phyloP scores from a whole-genome alignment of 2,888 invertebrate genomes.

The Holacanthella duospinosa region DNA sequence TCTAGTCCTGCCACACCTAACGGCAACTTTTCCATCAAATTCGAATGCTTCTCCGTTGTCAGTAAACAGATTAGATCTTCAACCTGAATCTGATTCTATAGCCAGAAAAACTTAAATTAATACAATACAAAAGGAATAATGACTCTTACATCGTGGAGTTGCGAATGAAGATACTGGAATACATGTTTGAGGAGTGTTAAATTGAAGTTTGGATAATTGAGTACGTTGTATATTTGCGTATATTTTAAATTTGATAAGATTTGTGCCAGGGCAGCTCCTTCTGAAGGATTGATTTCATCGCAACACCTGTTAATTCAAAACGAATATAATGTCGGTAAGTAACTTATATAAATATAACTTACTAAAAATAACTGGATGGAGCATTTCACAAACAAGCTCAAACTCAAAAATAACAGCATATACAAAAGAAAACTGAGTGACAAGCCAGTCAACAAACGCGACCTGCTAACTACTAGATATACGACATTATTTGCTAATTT shows the following conservation, averaged over 20 bases:
- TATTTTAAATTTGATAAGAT: conserved; percentile 27
- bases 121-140: background rate
- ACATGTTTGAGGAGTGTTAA: conserved; percentile 23
- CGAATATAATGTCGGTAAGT: background rate
- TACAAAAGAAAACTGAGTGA: no score
- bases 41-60: conserved; percentile 20
- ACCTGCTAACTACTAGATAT: no score
- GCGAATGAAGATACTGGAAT: conserved; percentile 23
- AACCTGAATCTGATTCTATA: background rate
- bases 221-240: conserved; percentile 25
- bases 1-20: conserved; percentile 34
- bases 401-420: no score
- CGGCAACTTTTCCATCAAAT: conserved; percentile 28
- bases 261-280: conserved; percentile 32
- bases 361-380: no score
- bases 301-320: conserved; percentile 22
- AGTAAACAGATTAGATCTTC: background rate
- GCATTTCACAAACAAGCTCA: no score
- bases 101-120: background rate
- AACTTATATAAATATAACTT: background rate
- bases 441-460: no score
- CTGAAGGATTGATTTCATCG: conserved; percentile 24
- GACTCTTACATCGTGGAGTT: conserved; percentile 19
- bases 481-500: no score
- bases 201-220: conserved; percentile 26